phyloP scores from a whole-genome alignment of 2,888 invertebrate genomes.

The Cryptocephalus moraei region DNA sequence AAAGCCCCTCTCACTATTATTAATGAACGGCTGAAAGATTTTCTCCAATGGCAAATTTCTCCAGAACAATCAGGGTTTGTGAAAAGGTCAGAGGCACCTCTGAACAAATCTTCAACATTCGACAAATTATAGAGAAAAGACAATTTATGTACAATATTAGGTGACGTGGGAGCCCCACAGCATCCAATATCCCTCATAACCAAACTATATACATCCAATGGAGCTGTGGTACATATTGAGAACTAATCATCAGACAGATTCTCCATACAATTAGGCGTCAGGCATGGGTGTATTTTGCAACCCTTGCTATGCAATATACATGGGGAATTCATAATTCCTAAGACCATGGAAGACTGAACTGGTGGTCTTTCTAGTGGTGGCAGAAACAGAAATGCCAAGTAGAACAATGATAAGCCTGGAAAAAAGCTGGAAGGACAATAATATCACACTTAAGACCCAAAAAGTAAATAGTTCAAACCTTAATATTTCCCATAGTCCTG shows the following conservation, averaged over 20 bases:
- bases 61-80: not conserved
- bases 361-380: not conserved
- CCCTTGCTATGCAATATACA: not conserved
- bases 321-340: not conserved
- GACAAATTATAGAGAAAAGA: not conserved
- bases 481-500: too few species aligned
- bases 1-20: not conserved
- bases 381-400: not conserved
- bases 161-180: not conserved
- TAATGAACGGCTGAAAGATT: not conserved
- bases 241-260: not conserved
- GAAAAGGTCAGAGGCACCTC: too few species aligned
- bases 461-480: too few species aligned
- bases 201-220: too few species aligned
- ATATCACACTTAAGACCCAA: too few species aligned
- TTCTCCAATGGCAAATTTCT: not conserved
- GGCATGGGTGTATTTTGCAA: not conserved
- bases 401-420: not conserved
- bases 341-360: not conserved
- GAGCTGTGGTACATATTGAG: too few species aligned
- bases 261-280: not conserved
- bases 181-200: too few species aligned
- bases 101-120: not conserved
- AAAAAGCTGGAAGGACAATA: not conserved
- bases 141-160: not conserved